Evolutionary conservation across 2,797 vertebrate genomes (phyloP), one percentile per base, ranked within the genome.

Genomic region (Champsocephalus gunnari): DNA sequence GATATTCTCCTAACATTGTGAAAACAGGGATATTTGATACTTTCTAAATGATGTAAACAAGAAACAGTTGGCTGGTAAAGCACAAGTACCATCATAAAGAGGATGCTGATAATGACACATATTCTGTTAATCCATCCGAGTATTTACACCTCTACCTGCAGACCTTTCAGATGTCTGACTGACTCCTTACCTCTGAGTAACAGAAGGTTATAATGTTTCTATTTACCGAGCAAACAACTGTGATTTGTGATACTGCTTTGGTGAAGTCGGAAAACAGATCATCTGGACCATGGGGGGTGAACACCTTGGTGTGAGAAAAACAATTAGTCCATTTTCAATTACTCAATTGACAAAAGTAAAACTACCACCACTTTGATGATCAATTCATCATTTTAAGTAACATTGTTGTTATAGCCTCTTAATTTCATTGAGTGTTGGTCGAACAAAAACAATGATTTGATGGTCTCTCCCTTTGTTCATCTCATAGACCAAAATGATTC

Each of bases 261-360:
- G n/a, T 24, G 14, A 58, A 59, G 38, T 53, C 7, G 12, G 5
- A 19, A 12, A 69, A 50, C 34, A 54, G 53, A 61, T 49, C 7
- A 82, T 65, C n/a, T 51, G 19, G 11, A 45, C 17, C 44, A 69
- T 16, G 24, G 19, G 19, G n/a, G 60, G 1, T 28, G 21, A n/a
- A 63, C 51, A 53, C 0, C 19, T 9, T 11, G n/a, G 47, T 61
- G 48, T 32, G 13, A 43, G 38, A 67, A 34, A 65, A 75, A 49
- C 3, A 14, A 49, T 38, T 19, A 3, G 10, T 21, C 10, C n/a
- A 34, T 61, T 19, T 49, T 43, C 10, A 5, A 32, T 38, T 34
- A 62, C 53, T 34, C 3, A 13, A 47, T 50, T 2, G 2, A 28
- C 28, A 43, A 44, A 66, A 56, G 43, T 49, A 43, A 11, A 16